Evolutionary conservation across 2,113 vertebrate species (phyloP).

Genomic region (Pygathrix nemaeus): DNA sequence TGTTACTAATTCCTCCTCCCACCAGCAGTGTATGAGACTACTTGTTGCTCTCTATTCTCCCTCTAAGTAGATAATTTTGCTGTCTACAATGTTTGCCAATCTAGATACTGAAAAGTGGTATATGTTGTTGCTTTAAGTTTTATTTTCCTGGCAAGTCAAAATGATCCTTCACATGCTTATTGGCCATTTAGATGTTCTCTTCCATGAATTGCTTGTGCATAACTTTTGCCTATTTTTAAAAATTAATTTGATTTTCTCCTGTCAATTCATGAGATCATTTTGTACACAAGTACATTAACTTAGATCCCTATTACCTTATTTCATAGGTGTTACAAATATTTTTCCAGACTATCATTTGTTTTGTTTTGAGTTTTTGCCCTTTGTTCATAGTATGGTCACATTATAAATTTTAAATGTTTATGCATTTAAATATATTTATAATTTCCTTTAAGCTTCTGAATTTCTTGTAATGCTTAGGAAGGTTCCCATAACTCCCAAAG

Average conservation of each 20-base stretch:
- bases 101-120: neutral
- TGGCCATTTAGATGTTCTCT: neutral
- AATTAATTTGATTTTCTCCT: neutral
- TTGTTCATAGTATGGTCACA: neutral
- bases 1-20: neutral
- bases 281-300: neutral
- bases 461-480: neutral
- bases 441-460: conserved; percentile 6
- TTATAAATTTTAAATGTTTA: neutral
- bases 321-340: neutral
- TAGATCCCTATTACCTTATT: neutral
- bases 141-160: neutral
- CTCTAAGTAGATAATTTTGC: neutral
- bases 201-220: neutral
- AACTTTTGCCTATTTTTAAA: neutral
- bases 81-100: neutral
- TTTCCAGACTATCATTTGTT: neutral
- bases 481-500: neutral
- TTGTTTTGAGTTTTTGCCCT: neutral
- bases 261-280: neutral
- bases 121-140: neutral
- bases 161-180: neutral
- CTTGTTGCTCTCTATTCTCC: neutral
- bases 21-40: fast-evolving
- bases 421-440: neutral